Conservation (phyloP, 1,140 invertebrate species). For the Pectinophora gossypiella region DNA sequence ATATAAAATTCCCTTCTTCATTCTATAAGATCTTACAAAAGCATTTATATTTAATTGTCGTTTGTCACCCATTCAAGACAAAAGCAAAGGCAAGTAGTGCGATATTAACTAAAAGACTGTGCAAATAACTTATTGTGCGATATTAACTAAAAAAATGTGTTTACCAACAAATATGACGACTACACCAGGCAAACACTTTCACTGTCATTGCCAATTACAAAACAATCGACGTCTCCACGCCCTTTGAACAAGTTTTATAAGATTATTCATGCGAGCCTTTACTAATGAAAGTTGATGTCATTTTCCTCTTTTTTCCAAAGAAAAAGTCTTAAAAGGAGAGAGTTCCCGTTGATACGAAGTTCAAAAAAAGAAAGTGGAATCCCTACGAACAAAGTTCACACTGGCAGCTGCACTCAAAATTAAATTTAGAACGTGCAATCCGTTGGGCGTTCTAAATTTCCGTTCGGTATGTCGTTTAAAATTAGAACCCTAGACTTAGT, state of each 20-base stretch:
- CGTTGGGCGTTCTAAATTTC: conserved; percentile 62
- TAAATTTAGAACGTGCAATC: conserved; percentile 55
- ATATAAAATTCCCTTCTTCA: too few relatives aligned
- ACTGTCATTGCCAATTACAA: conserved; percentile 40
- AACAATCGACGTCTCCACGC: conserved; percentile 23
- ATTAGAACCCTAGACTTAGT: conserved; percentile 60
- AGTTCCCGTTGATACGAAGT: too few relatives aligned
- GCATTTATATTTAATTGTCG: too few relatives aligned
- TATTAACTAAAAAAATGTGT: too few relatives aligned
- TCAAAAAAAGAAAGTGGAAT: conserved; percentile 32
- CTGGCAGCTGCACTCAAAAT: conserved; percentile 50
- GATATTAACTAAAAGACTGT: too few relatives aligned
- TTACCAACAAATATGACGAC: conserved; percentile 22
- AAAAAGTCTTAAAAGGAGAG: too few relatives aligned
- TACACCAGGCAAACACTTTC: conserved; percentile 25
- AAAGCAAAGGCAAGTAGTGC: too few relatives aligned
- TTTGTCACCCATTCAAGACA: too few relatives aligned
- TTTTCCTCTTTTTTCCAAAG: too few relatives aligned
- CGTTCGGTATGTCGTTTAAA: conserved; percentile 57
- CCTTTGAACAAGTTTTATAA: conserved; percentile 17
- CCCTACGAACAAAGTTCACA: conserved; percentile 54
- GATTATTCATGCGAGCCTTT: neutral
- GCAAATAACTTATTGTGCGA: too few relatives aligned
- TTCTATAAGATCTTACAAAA: too few relatives aligned
- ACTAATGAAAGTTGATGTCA: conserved; percentile 5